These are phyloP conservation scores for Plecotus auritus DNA, from an alignment of 2,113 vertebrate species.

Conservation along the genomic window DNA sequence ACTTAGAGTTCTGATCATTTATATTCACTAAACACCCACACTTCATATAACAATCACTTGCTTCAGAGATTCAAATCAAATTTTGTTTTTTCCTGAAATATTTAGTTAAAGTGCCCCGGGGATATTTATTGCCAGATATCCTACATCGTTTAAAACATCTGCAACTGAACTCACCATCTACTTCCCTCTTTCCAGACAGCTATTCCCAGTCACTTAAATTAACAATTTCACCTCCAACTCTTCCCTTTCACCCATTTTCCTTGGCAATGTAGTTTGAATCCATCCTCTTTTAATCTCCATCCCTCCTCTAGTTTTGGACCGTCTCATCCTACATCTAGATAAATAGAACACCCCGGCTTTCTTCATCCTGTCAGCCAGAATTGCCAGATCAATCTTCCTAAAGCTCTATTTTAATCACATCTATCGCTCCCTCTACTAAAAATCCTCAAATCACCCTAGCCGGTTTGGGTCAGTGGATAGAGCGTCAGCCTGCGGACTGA, in stretches of 20 bases:
- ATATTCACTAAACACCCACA: neutral
- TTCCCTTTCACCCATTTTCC: neutral
- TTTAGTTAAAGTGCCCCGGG: neutral
- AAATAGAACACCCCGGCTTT: neutral
- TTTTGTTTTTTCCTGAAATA: neutral
- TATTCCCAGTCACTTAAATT: neutral
- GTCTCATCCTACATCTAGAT: neutral
- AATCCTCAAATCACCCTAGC: neutral
- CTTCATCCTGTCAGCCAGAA: neutral
- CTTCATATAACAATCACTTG: neutral
- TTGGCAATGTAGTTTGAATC: accelerated
- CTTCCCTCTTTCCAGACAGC: too few species aligned
- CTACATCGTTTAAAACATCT: neutral
- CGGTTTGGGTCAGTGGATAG: too few species aligned
- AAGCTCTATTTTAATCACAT: neutral
- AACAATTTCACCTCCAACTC: neutral
- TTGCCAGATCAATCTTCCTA: neutral
- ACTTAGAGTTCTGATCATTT: neutral
- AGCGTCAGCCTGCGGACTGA: too few species aligned
- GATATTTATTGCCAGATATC: neutral
- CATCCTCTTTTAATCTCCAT: accelerated
- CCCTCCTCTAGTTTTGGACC: too few species aligned
- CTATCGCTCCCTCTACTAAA: neutral
- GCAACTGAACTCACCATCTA: neutral
- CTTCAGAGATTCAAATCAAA: neutral